phyloP scores from a whole-genome alignment of 2,113 vertebrate genomes.

The Amphilophus citrinellus region DNA sequence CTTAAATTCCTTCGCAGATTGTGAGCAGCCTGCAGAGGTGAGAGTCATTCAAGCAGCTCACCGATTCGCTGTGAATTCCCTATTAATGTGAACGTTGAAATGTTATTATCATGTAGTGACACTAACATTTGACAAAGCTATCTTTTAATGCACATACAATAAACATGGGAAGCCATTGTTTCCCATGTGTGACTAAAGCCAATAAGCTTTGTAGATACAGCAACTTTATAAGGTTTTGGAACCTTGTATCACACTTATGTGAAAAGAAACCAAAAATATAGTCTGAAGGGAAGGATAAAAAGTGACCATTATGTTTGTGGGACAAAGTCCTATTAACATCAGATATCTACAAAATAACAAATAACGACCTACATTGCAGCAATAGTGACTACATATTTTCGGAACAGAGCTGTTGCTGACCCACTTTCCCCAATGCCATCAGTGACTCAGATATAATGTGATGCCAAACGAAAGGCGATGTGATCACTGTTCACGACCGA shows the following conservation, averaged over 20 bases:
- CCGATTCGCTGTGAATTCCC: neutral
- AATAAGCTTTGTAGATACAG: neutral
- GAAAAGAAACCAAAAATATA: no score
- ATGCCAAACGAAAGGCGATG: conserved; percentile 28
- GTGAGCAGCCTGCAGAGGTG: conserved; percentile 7
- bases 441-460: conserved; percentile 47
- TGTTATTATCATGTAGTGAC: neutral
- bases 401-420: conserved; percentile 25
- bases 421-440: conserved; percentile 38
- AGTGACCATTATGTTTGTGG: no score
- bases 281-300: no score
- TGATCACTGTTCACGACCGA: conserved; percentile 11
- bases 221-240: no score
- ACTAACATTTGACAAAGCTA: neutral
- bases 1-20: conserved; percentile 42
- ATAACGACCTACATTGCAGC: conserved; percentile 6
- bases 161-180: neutral
- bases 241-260: no score
- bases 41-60: neutral
- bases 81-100: neutral
- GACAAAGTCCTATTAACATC: neutral
- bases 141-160: no score
- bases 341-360: neutral
- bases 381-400: neutral
- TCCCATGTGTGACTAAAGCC: neutral